phyloP scores from a whole-genome alignment of 2,113 vertebrate genomes.

The Datnioides undecimradiatus region DNA sequence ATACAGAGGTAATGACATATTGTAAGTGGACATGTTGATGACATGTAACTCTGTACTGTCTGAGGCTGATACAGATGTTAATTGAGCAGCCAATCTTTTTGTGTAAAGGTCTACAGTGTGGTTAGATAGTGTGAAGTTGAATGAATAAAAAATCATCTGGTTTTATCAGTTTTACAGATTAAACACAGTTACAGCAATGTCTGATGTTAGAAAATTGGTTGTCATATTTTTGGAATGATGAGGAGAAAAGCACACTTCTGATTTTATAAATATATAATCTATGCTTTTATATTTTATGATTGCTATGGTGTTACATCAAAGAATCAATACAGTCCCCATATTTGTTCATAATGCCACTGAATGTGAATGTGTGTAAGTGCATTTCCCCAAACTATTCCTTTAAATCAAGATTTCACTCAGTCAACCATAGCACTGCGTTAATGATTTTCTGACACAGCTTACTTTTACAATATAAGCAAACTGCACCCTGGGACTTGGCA shows the following conservation, averaged over 20 bases:
- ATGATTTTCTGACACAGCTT: not conserved
- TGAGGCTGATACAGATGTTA: not conserved
- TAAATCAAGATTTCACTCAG: not conserved
- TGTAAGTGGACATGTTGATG: not conserved
- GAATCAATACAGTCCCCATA: not conserved
- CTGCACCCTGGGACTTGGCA: slow-evolving; percentile 26
- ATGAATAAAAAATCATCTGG: too few relatives aligned
- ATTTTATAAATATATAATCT: too few relatives aligned
- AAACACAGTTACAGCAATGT: not conserved
- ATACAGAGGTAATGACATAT: slow-evolving; percentile 3
- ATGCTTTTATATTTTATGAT: too few relatives aligned
- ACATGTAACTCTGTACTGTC: not conserved
- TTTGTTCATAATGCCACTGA: not conserved
- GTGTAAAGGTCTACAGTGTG: not conserved
- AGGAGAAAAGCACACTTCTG: too few relatives aligned
- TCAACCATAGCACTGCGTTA: not conserved
- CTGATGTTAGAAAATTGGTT: not conserved
- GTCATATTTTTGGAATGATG: not conserved
- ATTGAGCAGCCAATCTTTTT: not conserved
- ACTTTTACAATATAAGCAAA: slow-evolving; percentile 12
- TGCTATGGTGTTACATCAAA: not conserved
- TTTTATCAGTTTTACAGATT: not conserved
- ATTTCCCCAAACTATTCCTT: not conserved
- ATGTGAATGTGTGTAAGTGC: too few relatives aligned
- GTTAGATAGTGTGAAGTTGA: not conserved